Base-by-base conservation (phyloP, 1,140 invertebrate genomes). In the Parasteatoda tepidariorum region DNA sequence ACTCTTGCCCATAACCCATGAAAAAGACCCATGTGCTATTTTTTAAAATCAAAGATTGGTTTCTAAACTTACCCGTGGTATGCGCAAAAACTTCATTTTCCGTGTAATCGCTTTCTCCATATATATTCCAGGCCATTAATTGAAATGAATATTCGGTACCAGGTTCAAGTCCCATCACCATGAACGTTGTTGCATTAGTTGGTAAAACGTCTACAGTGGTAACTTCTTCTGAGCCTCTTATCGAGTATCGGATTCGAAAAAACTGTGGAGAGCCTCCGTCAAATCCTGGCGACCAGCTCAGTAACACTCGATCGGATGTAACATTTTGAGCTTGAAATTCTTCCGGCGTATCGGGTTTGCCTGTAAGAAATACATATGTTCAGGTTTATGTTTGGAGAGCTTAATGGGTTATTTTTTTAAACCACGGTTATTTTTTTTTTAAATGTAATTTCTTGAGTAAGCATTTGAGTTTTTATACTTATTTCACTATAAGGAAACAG, bases 281-380 rank as follows among this genome's bases (percentile, higher is more conserved):
- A 89, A 99, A 99, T 2, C 97, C 97, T 6, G 96, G 94, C 54
- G 92, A 92, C 97, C 97, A 99, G 54, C 92, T 90, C 26, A 99
- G 88, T 0, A 93, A 93, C 2, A 97, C 94, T 38, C 33, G 85
- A 64, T 97, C 94, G 88, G 98, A 95, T 0, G 96, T 97, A 0
- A 94, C 92, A 89, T 98, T 98, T 38, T 93, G 89, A 73, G 95
- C 92, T 85, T 92, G 91, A 22, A 97, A 88, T 85, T 93, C 91
- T 59, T 91, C 90, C 0, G 95, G 95, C 9, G 94, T 90, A 90
- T 98, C 97, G 5, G 97, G 97, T 38, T 86, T 83, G 91, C 92
- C 87, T 94, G 11, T n/a, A n/a, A n/a, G n/a, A n/a, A n/a, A n/a
- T n/a, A n/a, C n/a, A n/a, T n/a, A n/a, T n/a, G n/a, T n/a, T n/a